These are phyloP conservation scores for Mobula hypostoma DNA, from an alignment of 2,113 vertebrate genomes.

Conservation along the genomic window DNA sequence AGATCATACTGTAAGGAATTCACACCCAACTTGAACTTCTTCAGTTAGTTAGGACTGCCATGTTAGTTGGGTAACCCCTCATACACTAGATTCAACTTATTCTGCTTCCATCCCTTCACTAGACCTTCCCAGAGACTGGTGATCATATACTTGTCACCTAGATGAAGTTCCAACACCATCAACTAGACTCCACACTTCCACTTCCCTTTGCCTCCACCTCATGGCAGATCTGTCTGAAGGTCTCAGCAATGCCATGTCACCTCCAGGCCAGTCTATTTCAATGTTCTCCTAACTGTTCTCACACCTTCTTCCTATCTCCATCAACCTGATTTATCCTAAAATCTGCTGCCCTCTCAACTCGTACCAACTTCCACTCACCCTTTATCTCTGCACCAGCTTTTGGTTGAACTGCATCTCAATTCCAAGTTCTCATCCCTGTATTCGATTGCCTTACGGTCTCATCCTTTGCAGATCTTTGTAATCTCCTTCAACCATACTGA, in stretches of 20 bases:
- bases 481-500: too few species aligned
- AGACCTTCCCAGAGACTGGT: background rate
- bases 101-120: background rate
- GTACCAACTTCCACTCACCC: background rate
- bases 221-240: background rate
- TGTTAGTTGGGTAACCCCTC: background rate
- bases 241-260: background rate
- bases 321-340: background rate
- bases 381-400: background rate
- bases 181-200: background rate
- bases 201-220: background rate
- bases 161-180: background rate
- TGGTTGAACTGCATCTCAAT: too few species aligned
- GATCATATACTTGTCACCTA: too few species aligned
- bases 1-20: background rate
- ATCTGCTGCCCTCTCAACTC: background rate
- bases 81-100: background rate
- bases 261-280: background rate
- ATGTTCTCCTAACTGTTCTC: background rate
- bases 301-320: background rate
- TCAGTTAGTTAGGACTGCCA: background rate
- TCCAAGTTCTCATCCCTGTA: too few species aligned
- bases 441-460: too few species aligned
- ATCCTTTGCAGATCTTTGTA: too few species aligned
- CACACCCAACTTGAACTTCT: background rate